A percentile compares a stretch with the other conserved stretches of the same genome.
Evolutionary conservation across 2,888 invertebrate genomes (phyloP).

Genomic region (Apodemia zela): DNA sequence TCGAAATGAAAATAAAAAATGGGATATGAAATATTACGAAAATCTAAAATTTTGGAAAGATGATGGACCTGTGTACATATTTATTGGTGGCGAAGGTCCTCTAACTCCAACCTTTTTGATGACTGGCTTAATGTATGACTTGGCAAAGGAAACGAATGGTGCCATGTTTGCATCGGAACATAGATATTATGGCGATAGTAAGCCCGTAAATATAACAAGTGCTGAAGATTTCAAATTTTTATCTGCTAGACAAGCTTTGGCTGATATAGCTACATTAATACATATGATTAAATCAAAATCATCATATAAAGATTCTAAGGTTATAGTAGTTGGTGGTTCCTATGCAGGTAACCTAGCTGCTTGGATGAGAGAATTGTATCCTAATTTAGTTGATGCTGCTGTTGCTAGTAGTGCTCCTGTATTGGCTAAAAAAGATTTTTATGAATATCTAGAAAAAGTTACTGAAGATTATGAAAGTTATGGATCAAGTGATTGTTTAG

Average conservation of each 20-base stretch:
- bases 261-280: constrained; percentile 54
- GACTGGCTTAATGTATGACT: constrained; percentile 51
- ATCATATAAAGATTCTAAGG: constrained; percentile 49
- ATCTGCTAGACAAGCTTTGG: constrained; percentile 59
- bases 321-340: constrained; percentile 64
- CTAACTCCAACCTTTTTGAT: no score
- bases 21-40: constrained; percentile 26
- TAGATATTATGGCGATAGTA: constrained; percentile 65
- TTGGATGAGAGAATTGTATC: constrained; percentile 62
- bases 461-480: constrained; percentile 55
- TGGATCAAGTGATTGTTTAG: constrained; percentile 49
- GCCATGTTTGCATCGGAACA: constrained; percentile 62
- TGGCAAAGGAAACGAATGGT: constrained; percentile 64
- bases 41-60: no score
- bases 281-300: constrained; percentile 43
- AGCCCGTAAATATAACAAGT: constrained; percentile 49
- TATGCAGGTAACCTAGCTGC: constrained; percentile 68
- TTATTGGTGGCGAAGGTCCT: no score
- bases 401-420: constrained; percentile 67
- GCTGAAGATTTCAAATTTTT: constrained; percentile 53
- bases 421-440: constrained; percentile 61
- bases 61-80: no score
- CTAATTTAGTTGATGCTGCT: constrained; percentile 60
- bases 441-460: constrained; percentile 63
- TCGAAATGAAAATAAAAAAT: constrained; percentile 38